Base-by-base conservation (phyloP, 2,888 invertebrate species). In the Microctonus brassicae region DNA sequence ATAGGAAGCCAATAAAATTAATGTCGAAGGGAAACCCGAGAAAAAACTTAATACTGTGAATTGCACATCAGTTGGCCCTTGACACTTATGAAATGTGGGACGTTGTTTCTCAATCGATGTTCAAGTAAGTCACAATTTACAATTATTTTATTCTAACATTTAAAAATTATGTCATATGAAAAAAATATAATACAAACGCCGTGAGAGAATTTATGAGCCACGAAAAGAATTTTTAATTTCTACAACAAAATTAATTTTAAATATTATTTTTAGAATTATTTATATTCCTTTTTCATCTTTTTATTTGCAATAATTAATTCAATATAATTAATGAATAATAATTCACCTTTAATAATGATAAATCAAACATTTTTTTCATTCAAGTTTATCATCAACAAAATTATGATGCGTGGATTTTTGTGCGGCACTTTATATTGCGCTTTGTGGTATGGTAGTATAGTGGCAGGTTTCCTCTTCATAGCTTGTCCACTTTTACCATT, bases 401-500 rank as follows among this genome's bases (percentile, higher is more conserved):
- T 72, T 75, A 76, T 75, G 80, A 86, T 87, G 85, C 83, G 83
- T 74, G 83, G 83, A 79, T 77, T 83, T 74, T 66, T 88, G 74
- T 84, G 87, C 71, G 89, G 89, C 52, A 75, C 85, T 62, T 76
- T 87, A 61, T 90, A 89, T 81, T 87, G 88, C 78, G 78, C 83
- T 73, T 82, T 90, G 61, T 89, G 90, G 89, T 89, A 89, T 79
- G 84, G 88, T 74, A 90, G 89, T 78, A 89, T 90, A 77, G 84
- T 88, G 74, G 87, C 88, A 83, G 91, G 89, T 75, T 90, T 88
- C 80, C 87, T 90, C 69, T 88, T 89, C 75, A 84, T 91, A 67
- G 89, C 90, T 84, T 93, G 94, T 82, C 95, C 95, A 34, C 87
- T 93, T 72, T 86, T 94, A 78, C 93, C 94, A 65, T 82, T 95